phyloP scores from a whole-genome alignment of 2,797 vertebrate species.

The Neosilurus mollespiculum region DNA sequence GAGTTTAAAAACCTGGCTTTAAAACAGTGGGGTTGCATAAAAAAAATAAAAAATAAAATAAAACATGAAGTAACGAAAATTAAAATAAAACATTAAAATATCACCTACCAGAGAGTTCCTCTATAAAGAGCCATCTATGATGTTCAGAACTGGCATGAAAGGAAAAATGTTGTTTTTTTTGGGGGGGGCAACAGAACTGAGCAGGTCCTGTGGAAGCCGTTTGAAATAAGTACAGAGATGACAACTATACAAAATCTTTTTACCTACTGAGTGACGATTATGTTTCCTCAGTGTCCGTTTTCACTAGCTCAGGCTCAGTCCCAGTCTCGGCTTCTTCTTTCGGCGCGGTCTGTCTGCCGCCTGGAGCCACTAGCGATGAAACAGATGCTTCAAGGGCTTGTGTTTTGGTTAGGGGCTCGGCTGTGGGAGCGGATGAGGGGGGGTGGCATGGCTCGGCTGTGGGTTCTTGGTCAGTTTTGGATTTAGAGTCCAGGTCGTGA shows the following conservation, averaged over 20 bases:
- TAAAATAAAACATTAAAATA: conserved; percentile 75
- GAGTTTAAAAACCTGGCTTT: conserved; percentile 64
- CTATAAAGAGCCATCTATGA: conserved; percentile 90
- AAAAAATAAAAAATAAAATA: conserved; percentile 72
- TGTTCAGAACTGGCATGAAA: conserved; percentile 94
- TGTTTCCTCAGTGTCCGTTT: conserved; percentile 99
- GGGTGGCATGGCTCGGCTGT: conserved; percentile 48
- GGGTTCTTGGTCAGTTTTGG: conserved; percentile 64
- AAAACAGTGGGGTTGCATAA: conserved; percentile 80
- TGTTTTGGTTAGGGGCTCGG: conserved; percentile 53
- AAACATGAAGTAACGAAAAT: conserved; percentile 77
- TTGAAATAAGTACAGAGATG: conserved; percentile 97
- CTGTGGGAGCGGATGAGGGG: conserved; percentile 29
- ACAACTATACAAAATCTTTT: conserved; percentile 99
- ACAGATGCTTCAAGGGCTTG: conserved; percentile 63
- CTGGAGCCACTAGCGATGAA: conserved; percentile 83
- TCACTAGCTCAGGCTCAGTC: conserved; percentile 99
- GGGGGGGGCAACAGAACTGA: conserved; percentile 83
- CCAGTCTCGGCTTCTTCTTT: conserved; percentile 93
- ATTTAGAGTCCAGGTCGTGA: conserved; percentile 81
- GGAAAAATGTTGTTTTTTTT: conserved; percentile 77
- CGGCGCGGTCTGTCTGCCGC: conserved; percentile 91
- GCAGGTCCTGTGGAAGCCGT: conserved; percentile 89
- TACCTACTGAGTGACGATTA: conserved; percentile 99
- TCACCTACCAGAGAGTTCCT: conserved; percentile 86